A percentile compares a stretch with the other conserved stretches of the same genome.
phyloP scores from a whole-genome alignment of 2,113 vertebrate species.

The Furnarius figulus region DNA sequence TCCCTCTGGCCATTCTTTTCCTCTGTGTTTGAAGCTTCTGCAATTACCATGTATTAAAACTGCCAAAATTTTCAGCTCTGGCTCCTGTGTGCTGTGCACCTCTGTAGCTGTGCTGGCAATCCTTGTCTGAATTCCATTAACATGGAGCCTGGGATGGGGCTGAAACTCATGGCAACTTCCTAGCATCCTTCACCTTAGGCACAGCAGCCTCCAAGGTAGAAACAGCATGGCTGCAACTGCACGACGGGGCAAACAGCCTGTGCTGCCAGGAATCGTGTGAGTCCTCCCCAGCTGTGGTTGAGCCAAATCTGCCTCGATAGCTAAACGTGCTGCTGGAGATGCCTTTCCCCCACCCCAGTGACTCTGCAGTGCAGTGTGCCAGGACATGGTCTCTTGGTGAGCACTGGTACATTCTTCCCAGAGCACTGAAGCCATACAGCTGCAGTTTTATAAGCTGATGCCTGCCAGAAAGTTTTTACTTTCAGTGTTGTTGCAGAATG shows the following conservation, averaged over 20 bases:
- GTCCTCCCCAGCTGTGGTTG: background rate
- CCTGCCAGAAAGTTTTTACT: background rate
- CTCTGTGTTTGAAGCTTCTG: background rate
- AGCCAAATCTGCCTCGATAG: background rate
- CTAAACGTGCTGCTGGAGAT: background rate
- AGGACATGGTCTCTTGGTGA: rapidly evolving
- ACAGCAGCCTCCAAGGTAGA: background rate
- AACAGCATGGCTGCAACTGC: background rate
- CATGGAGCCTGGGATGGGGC: background rate
- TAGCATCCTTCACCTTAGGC: background rate
- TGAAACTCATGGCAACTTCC: background rate
- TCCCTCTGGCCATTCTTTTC: background rate
- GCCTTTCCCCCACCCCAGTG: background rate
- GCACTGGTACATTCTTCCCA: background rate
- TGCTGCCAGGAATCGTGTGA: rapidly evolving
- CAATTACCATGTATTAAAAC: background rate
- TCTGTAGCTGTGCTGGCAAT: background rate
- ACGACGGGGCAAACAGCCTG: background rate
- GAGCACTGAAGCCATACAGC: background rate
- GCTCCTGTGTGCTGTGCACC: no score
- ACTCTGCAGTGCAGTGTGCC: background rate
- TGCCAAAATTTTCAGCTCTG: background rate
- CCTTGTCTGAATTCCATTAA: background rate
- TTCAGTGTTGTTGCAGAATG: background rate
- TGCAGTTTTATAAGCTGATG: background rate